Percentiles rank a stretch among this genome's conserved stretches.
Conservation (phyloP, 1,140 invertebrate genomes). For the Cataglyphis hispanica region DNA sequence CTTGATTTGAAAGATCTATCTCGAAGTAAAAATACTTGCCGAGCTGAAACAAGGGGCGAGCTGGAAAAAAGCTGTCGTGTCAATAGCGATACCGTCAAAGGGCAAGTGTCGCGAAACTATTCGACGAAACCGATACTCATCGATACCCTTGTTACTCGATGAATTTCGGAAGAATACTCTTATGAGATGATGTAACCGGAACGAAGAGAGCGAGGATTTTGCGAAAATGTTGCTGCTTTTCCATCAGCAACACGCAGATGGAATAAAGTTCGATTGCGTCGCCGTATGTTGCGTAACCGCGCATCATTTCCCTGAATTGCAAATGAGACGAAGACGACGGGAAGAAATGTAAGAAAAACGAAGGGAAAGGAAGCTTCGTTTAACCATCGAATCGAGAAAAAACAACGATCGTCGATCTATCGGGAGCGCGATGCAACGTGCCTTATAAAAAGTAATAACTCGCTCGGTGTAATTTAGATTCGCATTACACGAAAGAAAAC, state of each 20-base stretch:
- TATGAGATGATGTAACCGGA: no score
- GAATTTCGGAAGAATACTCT: neutral
- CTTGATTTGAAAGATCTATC: no score
- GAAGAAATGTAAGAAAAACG: no score
- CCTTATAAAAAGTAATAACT: slow-evolving; percentile 14
- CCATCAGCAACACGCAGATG: slow-evolving; percentile 2
- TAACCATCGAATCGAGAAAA: slow-evolving; percentile 11
- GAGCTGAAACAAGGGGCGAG: no score
- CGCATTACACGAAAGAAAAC: neutral
- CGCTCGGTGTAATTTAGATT: slow-evolving; percentile 33
- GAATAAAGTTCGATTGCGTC: slow-evolving; percentile 45
- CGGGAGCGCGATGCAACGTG: neutral
- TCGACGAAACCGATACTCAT: neutral
- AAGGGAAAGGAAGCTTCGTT: neutral
- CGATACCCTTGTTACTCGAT: neutral
- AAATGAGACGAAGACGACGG: slow-evolving; percentile 4
- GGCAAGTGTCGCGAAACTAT: neutral
- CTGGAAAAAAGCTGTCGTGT: no score
- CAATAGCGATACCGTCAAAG: neutral
- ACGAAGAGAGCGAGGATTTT: neutral
- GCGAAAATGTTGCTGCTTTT: slow-evolving; percentile 35
- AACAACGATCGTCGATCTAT: neutral
- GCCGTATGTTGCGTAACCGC: slow-evolving; percentile 23
- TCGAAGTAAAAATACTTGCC: no score
- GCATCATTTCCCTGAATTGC: slow-evolving; percentile 24